phyloP scores from a whole-genome alignment of 2,888 invertebrate species.

The Gasteruption jaculator region DNA sequence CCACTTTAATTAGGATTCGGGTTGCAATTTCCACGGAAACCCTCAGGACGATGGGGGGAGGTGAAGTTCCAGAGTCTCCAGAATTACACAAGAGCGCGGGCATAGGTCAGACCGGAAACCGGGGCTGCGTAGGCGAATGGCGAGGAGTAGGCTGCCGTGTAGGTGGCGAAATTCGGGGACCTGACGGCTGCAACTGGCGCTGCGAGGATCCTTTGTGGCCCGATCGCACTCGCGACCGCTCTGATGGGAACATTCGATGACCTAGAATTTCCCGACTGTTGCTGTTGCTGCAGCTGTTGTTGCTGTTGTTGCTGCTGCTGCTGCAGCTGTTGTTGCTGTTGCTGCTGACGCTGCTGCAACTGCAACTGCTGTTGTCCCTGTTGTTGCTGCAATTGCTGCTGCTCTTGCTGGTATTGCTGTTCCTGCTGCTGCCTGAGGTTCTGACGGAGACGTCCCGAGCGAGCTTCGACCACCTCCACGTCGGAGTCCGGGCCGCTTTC shows the following conservation, averaged over 20 bases:
- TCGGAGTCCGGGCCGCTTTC: constrained; percentile 44
- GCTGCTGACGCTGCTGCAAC: constrained; percentile 10
- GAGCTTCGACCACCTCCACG: constrained; percentile 43
- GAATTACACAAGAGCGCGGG: constrained; percentile 25
- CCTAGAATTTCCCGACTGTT: constrained; percentile 10
- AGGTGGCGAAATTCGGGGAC: no score
- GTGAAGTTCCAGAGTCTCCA: no score
- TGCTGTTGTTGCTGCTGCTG: constrained; percentile 9
- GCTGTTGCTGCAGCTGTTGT: constrained; percentile 16
- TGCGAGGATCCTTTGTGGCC: no score
- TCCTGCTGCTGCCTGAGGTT: constrained; percentile 54
- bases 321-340: constrained; percentile 9
- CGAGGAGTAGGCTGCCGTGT: constrained; percentile 39
- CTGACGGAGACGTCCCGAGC: constrained; percentile 47
- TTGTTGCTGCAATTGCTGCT: constrained; percentile 34
- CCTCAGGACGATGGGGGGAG: no score
- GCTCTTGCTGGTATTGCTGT: constrained; percentile 48
- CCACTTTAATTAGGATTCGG: no score
- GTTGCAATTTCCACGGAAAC: no score
- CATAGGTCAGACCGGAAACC: constrained; percentile 35
- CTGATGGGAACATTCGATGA: constrained; percentile 23
- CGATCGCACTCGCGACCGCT: constrained; percentile 27
- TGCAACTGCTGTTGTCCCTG: constrained; percentile 17
- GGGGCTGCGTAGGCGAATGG: constrained; percentile 41
- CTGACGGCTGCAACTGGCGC: constrained; percentile 9